Evolutionary conservation across 2,888 invertebrate species (phyloP), one percentile per base, ranked within the genome.

Genomic region (Dilophus febrilis): DNA sequence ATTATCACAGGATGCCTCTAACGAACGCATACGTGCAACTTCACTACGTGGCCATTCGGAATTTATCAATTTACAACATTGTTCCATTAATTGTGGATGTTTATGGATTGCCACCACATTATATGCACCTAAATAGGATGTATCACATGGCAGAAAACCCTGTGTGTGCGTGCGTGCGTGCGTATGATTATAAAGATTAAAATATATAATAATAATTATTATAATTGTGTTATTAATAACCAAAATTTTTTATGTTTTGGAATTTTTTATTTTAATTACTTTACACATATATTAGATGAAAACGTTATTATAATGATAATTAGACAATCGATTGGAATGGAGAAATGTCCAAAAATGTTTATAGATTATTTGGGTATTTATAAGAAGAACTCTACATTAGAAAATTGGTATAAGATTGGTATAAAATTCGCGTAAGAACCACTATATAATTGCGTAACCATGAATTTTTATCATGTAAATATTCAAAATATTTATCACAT

Each of bases 1-100:
- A 39, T 64, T 60, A 54, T 85, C 79, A 53, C 76, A 73, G 1
- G 85, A 85, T 30, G 72, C 68, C 56, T 74, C 70, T 37, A 87
- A 61, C 38, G 80, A 80, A 57, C 75, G 70, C 65, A 85, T 70
- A 52, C 87, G 70, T 42, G 84, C 82, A 29, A 77, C 76, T 57
- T 77, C 74, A 53, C 85, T 84, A 50, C 86, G 69, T 45, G 80
- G 81, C 87, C 87, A 87, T 67, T 87, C 84, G n/a, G 76, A 73
- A 58, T 87, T 87, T 47, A 87, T 74, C 41, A 87, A 64, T 49
- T 71, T 68, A 55, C 81, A 82, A 54, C 84, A 83, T 53, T 74
- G 68, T 54, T 68, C 67, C 49, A 76, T 66, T 54, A 76, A 73
- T 56, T 85, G 71, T 33, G 78, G 77, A 53, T 77, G 65, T 50